Evolutionary conservation across 1,140 invertebrate genomes (phyloP), one percentile per base, ranked within the genome.

Genomic region (Microplitis demolitor): DNA sequence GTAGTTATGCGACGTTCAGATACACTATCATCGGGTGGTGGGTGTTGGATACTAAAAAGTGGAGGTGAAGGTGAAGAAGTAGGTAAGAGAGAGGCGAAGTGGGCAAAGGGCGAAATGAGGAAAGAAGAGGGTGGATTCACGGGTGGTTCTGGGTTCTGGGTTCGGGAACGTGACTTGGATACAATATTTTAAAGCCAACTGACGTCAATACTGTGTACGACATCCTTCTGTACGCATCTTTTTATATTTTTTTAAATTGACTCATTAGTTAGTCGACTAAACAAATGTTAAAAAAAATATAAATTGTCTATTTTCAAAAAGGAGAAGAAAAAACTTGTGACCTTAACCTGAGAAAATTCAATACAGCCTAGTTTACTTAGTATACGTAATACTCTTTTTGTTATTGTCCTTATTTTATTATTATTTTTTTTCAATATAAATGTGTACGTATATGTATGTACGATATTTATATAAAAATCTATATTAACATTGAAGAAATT

Each of bases 151-250:
- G 75, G 39, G 39, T 81, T 78, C 79, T 75, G 75, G 39, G 39
- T 82, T 78, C 79, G 74, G 75, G 66, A 82, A 83, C 81, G 81
- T 83, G 81, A 83, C 81, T 83, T 79, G 81, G 80, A 80, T 83
- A 77, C 80, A 83, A 82, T 82, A 83, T 83, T 82, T 83, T 80
- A 83, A 83, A 83, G 58, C 71, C 64, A 71, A 74, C 71, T 79
- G 77, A 80, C 81, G 81, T 83, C 81, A 83, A 83, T 83, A 83
- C 80, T 83, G 78, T 72, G 68, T 58, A 70, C 74, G 74, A 76
- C 74, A 73, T 78, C 68, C 70, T 77, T 45, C 39, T 45, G 39
- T 76, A 76, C 76, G 72, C 63, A 69, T 66, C 63, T 73, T 56
- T 58, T 71, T 66, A 77, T 53, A 69, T 39, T 63, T 61, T 63